Conservation (phyloP, 2,888 invertebrate species). For the Microctonus aethiopoides region DNA sequence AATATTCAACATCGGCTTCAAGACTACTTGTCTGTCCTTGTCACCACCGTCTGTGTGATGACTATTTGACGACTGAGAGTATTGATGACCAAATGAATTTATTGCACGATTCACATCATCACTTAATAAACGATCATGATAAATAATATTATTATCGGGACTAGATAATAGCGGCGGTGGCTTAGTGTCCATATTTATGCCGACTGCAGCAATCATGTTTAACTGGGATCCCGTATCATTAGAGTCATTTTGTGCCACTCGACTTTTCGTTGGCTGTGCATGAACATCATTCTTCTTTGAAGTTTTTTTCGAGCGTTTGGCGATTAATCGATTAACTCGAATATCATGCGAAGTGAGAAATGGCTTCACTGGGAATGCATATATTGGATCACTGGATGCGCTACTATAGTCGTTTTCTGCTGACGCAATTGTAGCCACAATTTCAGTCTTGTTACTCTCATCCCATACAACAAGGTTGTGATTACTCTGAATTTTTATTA, state of each 20-base stretch:
- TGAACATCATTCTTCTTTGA: slow-evolving; percentile 41
- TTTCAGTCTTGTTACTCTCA: background rate
- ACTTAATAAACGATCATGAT: background rate
- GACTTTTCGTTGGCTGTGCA: slow-evolving; percentile 33
- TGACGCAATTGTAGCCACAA: slow-evolving; percentile 6
- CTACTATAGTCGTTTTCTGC: slow-evolving; percentile 33
- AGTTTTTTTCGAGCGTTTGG: slow-evolving; percentile 36
- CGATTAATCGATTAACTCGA: slow-evolving; percentile 52
- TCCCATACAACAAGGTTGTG: slow-evolving; percentile 49
- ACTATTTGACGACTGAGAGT: slow-evolving; percentile 52
- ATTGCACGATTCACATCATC: background rate
- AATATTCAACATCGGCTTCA: background rate
- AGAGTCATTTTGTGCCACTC: slow-evolving; percentile 43
- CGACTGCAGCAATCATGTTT: slow-evolving; percentile 37
- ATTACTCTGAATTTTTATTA: slow-evolving; percentile 44
- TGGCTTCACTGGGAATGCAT: slow-evolving; percentile 62
- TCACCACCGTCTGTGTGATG: background rate
- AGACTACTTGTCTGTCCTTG: background rate
- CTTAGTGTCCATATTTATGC: slow-evolving; percentile 11
- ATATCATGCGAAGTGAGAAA: slow-evolving; percentile 64
- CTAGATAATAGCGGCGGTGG: background rate
- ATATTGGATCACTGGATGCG: slow-evolving; percentile 60
- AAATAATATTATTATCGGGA: slow-evolving; percentile 2
- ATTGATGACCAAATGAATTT: slow-evolving; percentile 52
- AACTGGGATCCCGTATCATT: slow-evolving; percentile 52